Conservation (phyloP, 2,797 vertebrate species). For the Etheostoma perlongum region DNA sequence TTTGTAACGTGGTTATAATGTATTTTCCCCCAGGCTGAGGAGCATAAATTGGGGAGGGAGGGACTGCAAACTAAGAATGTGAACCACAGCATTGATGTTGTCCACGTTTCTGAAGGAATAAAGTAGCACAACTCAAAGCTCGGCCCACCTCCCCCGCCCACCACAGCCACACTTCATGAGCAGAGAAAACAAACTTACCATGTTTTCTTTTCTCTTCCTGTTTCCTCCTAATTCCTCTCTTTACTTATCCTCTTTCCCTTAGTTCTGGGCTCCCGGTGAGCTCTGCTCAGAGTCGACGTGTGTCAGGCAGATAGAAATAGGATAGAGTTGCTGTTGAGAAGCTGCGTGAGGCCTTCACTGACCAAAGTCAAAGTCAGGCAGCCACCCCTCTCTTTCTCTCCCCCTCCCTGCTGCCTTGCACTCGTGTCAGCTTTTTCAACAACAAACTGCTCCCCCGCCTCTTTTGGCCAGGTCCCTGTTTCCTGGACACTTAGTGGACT, state of each 20-base stretch:
- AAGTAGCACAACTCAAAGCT: slow-evolving; percentile 26
- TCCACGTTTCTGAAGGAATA: not conserved
- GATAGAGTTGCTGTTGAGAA: slow-evolving; percentile 59
- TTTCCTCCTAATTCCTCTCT: slow-evolving; percentile 11
- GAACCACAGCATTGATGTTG: slow-evolving; percentile 1
- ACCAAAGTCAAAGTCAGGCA: slow-evolving; percentile 70
- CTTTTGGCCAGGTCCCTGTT: slow-evolving; percentile 88
- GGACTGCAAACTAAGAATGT: not conserved
- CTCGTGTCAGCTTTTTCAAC: slow-evolving; percentile 93
- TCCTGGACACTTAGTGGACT: slow-evolving; percentile 83
- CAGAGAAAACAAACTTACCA: slow-evolving; percentile 86
- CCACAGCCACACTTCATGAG: slow-evolving; percentile 45
- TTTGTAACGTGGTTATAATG: slow-evolving; percentile 19
- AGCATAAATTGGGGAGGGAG: not conserved
- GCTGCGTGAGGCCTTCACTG: slow-evolving; percentile 87
- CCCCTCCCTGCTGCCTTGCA: slow-evolving; percentile 39
- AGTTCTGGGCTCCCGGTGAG: slow-evolving; percentile 20
- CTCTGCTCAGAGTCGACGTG: slow-evolving; percentile 45
- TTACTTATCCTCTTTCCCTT: slow-evolving; percentile 8
- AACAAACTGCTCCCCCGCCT: slow-evolving; percentile 76
- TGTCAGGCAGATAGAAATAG: slow-evolving; percentile 70
- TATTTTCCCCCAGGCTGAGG: not conserved
- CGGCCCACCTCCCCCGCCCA: slow-evolving; percentile 54
- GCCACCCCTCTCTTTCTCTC: slow-evolving; percentile 33
- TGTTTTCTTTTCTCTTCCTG: slow-evolving; percentile 48